Conservation (phyloP, 2,113 vertebrate species). For the Hirundichthys speculiger region DNA sequence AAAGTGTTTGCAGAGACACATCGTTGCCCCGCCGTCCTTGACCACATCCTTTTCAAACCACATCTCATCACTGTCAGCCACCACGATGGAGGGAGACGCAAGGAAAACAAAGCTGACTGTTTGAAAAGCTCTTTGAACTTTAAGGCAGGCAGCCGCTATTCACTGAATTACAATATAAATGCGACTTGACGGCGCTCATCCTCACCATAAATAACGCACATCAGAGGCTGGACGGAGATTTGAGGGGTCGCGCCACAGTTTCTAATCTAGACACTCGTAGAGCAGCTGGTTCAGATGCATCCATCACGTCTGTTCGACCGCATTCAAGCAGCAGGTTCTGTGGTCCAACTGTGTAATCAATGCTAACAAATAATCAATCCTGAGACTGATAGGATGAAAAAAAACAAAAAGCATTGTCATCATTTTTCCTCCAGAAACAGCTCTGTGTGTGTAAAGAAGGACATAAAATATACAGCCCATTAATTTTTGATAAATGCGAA, state of each 20-base stretch:
- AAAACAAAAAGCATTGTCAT: constrained; percentile 26
- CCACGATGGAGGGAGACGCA: constrained; percentile 37
- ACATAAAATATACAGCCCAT: constrained; percentile 27
- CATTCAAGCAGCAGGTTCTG: constrained; percentile 22
- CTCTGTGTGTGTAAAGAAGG: constrained; percentile 9
- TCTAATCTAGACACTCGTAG: constrained; percentile 44
- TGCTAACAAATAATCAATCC: constrained; percentile 47
- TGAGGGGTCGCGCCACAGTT: constrained; percentile 46
- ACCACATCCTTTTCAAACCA: constrained; percentile 75
- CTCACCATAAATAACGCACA: constrained; percentile 71
- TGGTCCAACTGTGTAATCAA: constrained; percentile 32
- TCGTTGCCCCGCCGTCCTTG: constrained; percentile 67
- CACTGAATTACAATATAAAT: constrained; percentile 67
- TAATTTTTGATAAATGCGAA: constrained; percentile 40
- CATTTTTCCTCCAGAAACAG: constrained; percentile 27
- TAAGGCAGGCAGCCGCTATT: constrained; percentile 65
- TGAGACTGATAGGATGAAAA: constrained; percentile 32
- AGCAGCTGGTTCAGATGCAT: constrained; percentile 36
- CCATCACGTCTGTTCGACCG: constrained; percentile 13
- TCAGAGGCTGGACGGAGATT: constrained; percentile 53
- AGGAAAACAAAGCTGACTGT: constrained; percentile 58
- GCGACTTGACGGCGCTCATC: constrained; percentile 73
- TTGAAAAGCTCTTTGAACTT: constrained; percentile 77
- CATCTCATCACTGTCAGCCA: constrained; percentile 69
- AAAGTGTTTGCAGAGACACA: constrained; percentile 62